Evolutionary conservation across 2,113 vertebrate species (phyloP).

Genomic region (Aplodontia rufa): DNA sequence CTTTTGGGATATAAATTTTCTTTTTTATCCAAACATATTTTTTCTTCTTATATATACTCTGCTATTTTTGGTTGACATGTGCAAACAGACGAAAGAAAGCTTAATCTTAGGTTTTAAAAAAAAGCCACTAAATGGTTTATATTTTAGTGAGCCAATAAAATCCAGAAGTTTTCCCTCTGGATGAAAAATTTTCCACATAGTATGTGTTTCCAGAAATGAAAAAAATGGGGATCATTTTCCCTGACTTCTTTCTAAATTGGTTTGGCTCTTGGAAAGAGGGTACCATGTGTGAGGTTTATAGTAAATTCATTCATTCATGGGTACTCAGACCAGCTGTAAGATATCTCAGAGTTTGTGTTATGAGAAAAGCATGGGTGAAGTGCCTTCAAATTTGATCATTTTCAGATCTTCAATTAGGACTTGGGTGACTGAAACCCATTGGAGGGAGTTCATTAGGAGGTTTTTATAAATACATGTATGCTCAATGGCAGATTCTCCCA

Average conservation of each 20-base stretch:
- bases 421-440: conserved; percentile 7
- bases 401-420: conserved; percentile 30
- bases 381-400: not conserved
- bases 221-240: conserved; percentile 31
- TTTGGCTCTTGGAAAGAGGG: conserved; percentile 19
- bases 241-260: conserved; percentile 50
- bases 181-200: conserved; percentile 56
- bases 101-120: conserved; percentile 63
- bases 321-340: not conserved
- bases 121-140: conserved; percentile 65
- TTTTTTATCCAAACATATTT: conserved; percentile 54
- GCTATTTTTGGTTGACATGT: conserved; percentile 74
- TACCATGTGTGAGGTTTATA: not conserved
- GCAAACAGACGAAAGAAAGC: conserved; percentile 71
- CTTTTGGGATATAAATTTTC: conserved; percentile 57
- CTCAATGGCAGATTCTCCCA: not conserved
- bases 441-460: not conserved
- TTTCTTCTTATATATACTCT: conserved; percentile 51
- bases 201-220: conserved; percentile 59
- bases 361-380: not conserved
- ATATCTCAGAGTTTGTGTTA: not conserved
- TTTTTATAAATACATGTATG: not conserved
- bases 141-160: conserved; percentile 71
- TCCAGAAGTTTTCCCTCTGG: conserved; percentile 69
- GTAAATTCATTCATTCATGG: conserved; percentile 7